phyloP scores from a whole-genome alignment of 2,797 vertebrate genomes.

The Protonibea diacanthus region DNA sequence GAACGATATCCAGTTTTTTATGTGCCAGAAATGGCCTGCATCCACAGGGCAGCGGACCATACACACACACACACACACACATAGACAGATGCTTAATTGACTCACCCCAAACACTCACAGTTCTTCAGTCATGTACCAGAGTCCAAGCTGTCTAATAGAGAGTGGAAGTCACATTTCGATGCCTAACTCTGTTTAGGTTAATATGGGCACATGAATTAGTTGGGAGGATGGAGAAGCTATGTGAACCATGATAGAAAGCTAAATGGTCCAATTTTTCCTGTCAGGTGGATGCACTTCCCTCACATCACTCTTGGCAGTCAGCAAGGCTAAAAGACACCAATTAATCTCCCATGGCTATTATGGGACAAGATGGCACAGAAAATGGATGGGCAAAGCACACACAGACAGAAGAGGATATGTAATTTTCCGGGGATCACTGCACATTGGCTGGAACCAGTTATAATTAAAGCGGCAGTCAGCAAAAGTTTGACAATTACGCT shows the following conservation, averaged over 20 bases:
- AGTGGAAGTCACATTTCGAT: slow-evolving; percentile 22
- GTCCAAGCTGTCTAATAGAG: slow-evolving; percentile 22
- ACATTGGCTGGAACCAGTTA: slow-evolving; percentile 48
- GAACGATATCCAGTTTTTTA: slow-evolving; percentile 2
- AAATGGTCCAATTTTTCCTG: slow-evolving; percentile 64
- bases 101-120: slow-evolving; percentile 21
- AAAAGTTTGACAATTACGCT: slow-evolving; percentile 66
- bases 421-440: slow-evolving; percentile 63
- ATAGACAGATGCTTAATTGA: slow-evolving; percentile 41
- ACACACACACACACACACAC: slow-evolving; percentile 20
- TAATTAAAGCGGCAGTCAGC: slow-evolving; percentile 68
- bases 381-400: slow-evolving; percentile 59
- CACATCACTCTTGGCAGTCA: slow-evolving; percentile 64
- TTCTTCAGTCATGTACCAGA: slow-evolving; percentile 6
- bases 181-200: slow-evolving; percentile 36
- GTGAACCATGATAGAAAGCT: slow-evolving; percentile 60
- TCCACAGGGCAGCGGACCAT: slow-evolving; percentile 15
- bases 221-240: slow-evolving; percentile 38
- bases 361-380: slow-evolving; percentile 48
- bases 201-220: slow-evolving; percentile 51
- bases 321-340: slow-evolving; percentile 67
- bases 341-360: slow-evolving; percentile 70
- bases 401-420: slow-evolving; percentile 55
- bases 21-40: slow-evolving; percentile 24
- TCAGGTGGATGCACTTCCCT: slow-evolving; percentile 54